phyloP scores from a whole-genome alignment of 1,140 invertebrate genomes.

The Musca vetustissima region DNA sequence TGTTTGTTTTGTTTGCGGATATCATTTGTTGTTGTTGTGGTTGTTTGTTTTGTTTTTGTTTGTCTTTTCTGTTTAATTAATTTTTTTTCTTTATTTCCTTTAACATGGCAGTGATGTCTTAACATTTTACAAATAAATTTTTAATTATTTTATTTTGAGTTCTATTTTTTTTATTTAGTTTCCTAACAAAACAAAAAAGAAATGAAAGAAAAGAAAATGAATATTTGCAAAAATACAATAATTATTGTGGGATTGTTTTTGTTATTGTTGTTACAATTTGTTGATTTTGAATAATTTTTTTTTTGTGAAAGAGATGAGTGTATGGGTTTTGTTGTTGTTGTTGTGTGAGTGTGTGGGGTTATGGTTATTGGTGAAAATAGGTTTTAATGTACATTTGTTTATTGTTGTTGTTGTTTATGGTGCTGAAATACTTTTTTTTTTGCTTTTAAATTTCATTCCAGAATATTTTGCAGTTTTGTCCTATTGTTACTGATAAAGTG shows the following conservation, averaged over 20 bases:
- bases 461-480: no score
- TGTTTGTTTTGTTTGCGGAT: slow-evolving; percentile 19
- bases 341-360: no score
- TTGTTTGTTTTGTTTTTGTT: background rate
- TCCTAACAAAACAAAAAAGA: background rate
- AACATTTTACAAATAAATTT: slow-evolving; percentile 24
- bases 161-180: slow-evolving; percentile 5
- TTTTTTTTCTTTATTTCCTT: slow-evolving; percentile 23
- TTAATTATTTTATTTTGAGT: slow-evolving; percentile 17
- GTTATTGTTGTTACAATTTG: background rate
- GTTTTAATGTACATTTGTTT: no score
- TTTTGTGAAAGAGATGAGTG: no score
- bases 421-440: no score
- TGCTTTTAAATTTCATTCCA: no score
- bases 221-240: background rate
- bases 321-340: no score
- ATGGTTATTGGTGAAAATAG: no score
- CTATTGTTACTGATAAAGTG: no score
- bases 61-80: slow-evolving; percentile 3
- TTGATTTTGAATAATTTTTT: background rate
- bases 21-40: background rate
- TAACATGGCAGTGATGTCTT: slow-evolving; percentile 33
- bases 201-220: background rate
- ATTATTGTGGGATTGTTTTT: background rate
- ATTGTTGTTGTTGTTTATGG: no score